These are phyloP conservation scores for Lepus americanus DNA, from an alignment of 2,113 vertebrate species.

Conservation along the genomic window DNA sequence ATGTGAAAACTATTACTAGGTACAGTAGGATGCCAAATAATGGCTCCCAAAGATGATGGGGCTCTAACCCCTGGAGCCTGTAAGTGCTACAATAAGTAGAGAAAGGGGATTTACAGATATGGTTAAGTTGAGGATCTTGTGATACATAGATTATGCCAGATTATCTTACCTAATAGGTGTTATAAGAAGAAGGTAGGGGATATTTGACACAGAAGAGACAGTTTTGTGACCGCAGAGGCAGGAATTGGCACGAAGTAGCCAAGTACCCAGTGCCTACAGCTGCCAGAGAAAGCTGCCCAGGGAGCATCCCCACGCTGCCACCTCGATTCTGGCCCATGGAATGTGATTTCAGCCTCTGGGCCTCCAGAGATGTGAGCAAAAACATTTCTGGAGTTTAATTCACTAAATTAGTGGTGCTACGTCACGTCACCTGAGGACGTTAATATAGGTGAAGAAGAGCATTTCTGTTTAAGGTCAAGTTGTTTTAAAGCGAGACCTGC, in stretches of 20 bases:
- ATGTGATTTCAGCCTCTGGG: neutral
- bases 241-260: neutral
- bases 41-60: neutral
- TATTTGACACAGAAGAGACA: neutral
- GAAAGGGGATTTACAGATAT: neutral
- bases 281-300: neutral
- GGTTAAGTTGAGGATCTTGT: neutral
- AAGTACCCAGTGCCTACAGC: fast-evolving
- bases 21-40: neutral
- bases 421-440: neutral
- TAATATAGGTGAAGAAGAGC: neutral
- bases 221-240: neutral
- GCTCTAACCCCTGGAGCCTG: neutral
- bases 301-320: neutral
- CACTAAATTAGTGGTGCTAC: neutral
- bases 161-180: neutral
- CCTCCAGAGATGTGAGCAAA: neutral
- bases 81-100: neutral
- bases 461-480: neutral
- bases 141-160: neutral
- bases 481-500: neutral
- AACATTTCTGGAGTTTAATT: neutral
- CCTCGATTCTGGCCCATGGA: neutral
- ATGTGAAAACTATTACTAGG: neutral
- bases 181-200: neutral